These are phyloP conservation scores for Corythornis madagascariensis DNA, from an alignment of 2,113 vertebrate genomes.

Conservation along the genomic window DNA sequence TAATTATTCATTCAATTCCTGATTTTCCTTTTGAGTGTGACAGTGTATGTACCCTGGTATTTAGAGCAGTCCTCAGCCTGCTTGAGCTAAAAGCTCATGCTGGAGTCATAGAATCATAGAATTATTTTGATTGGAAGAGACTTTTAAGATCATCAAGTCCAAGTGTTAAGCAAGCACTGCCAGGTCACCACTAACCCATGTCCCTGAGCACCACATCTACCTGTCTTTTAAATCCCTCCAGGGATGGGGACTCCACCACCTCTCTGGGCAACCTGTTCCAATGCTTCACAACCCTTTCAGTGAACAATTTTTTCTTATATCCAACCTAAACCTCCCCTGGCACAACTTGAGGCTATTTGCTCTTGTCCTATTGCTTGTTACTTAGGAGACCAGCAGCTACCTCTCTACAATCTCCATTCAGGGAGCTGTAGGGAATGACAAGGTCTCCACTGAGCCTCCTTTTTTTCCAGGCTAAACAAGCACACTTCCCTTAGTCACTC, in stretches of 20 bases:
- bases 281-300: not conserved
- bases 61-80: not conserved
- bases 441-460: not conserved
- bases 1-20: not conserved
- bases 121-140: not conserved
- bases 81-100: not conserved
- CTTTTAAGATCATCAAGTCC: not conserved
- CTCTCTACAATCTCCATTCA: not conserved
- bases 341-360: not conserved
- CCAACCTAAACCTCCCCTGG: not conserved
- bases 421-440: not conserved
- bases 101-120: not conserved
- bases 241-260: not conserved
- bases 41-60: not conserved
- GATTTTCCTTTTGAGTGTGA: not conserved
- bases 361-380: not conserved
- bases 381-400: not conserved
- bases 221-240: not conserved
- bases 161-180: not conserved
- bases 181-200: not conserved
- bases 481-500: not conserved
- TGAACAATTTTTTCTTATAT: not conserved
- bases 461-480: not conserved
- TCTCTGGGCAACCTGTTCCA: not conserved
- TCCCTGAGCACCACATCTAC: not conserved